Conservation (phyloP, 2,797 vertebrate species). For the Silurus aristotelis region DNA sequence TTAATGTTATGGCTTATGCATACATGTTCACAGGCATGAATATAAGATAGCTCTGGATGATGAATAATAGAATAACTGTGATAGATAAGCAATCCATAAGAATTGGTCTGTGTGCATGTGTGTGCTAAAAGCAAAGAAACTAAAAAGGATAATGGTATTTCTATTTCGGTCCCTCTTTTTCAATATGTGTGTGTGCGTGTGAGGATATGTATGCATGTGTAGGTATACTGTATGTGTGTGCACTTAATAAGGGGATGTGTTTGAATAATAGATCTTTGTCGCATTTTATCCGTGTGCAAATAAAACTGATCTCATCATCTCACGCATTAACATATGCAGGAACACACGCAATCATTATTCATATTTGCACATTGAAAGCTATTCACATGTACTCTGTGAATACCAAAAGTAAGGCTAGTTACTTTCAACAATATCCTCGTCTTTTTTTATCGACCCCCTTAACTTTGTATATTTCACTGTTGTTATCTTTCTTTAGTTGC, state of each 20-base stretch:
- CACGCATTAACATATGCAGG: too few species aligned
- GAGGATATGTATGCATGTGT: background rate
- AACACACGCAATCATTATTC: too few species aligned
- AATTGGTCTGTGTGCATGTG: background rate
- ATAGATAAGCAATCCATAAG: background rate
- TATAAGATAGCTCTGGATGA: background rate
- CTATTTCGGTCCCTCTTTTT: slow-evolving; percentile 1
- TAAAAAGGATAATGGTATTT: slow-evolving; percentile 26
- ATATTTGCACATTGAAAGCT: too few species aligned
- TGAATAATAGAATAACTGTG: background rate
- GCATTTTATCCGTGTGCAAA: too few species aligned
- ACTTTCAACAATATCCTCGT: background rate
- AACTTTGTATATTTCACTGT: background rate
- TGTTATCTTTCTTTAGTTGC: background rate
- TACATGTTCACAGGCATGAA: background rate
- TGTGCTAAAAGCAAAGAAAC: background rate
- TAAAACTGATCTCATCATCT: too few species aligned
- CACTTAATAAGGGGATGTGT: background rate
- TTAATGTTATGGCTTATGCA: background rate
- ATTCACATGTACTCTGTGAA: too few species aligned
- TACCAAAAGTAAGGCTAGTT: background rate
- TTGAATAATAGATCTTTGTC: too few species aligned
- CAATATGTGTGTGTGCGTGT: background rate
- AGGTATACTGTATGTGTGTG: background rate
- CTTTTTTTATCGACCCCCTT: background rate